Base-by-base conservation (phyloP, 2,797 vertebrate genomes). In the Siniperca obscura region DNA sequence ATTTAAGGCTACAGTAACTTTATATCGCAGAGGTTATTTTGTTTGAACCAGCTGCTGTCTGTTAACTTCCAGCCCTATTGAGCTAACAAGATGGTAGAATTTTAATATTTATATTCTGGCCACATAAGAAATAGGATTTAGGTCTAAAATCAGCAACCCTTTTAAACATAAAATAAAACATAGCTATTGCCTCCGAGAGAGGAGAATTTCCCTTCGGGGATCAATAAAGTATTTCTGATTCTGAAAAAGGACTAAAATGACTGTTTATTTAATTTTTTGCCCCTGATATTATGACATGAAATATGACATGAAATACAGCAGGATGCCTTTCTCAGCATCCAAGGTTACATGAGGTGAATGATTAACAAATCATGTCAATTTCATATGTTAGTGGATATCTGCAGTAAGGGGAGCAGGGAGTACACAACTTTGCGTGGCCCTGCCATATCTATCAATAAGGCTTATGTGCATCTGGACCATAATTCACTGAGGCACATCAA, bases 401-500 rank as follows among this genome's bases (percentile, higher is more conserved):
- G 66, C 69, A 74, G 48, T 5, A 30, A 65, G 61, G 17, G 22
- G 22, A 75, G 46, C 53, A 52, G 57, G 74, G 52, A 61, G 14
- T 60, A 30, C 60, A 70, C 44, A 64, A 36, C 44, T 36, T 17
- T 64, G 48, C 9, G 1, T 68, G 60, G 30, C 42, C 21, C 52
- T 74, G 34, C 53, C 38, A 8, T 57, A 53, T 78, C 80, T 67
- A 22, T 90, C 74, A 78, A 27, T 71, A 17, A 13, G 36, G 69
- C 68, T 74, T 64, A 66, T 74, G 62, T 81, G 30, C 60, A 60
- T 59, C 64, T 72, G 64, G 77, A 70, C 53, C 59, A 42, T 81
- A 67, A 79, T 80, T 80, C 69, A 80, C 17, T 13, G 52, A 71
- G 66, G 52, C 59, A 76, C 86, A 86, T 91, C 66, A 87, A 81